Evolutionary conservation across 23 tunicate genomes (phyloP).

Genomic region (Phallusia fumigata): DNA sequence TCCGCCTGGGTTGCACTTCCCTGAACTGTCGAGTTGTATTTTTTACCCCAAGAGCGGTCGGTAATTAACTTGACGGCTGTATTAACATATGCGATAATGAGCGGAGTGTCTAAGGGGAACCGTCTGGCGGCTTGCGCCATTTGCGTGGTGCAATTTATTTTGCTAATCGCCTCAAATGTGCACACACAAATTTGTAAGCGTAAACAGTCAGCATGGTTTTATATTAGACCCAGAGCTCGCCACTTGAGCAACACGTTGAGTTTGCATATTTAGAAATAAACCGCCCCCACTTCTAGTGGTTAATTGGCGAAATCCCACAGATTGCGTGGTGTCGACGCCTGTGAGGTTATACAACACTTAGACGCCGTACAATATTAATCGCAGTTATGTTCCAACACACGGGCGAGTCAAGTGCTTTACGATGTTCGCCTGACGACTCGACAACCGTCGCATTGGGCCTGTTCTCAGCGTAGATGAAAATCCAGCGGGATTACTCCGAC

Average conservation of each 20-base stretch:
- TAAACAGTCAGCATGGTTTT: not conserved
- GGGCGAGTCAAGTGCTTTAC: not conserved
- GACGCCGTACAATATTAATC: not conserved
- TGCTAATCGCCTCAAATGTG: not conserved
- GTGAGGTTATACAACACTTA: not conserved
- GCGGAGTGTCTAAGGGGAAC: not conserved
- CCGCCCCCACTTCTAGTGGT: no score
- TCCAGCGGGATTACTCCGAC: not conserved
- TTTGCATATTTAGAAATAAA: no score
- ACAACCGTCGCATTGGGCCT: slow-evolving; percentile 2
- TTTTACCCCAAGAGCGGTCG: not conserved
- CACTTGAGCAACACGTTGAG: no score
- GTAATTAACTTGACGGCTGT: not conserved
- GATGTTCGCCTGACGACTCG: not conserved
- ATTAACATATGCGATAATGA: not conserved
- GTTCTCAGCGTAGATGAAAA: not conserved
- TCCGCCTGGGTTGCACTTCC: not conserved
- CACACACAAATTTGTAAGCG: not conserved
- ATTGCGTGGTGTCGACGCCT: no score
- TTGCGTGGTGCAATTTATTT: not conserved
- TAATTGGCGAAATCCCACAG: no score
- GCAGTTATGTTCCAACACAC: not conserved
- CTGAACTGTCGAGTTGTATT: not conserved
- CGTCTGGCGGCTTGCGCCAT: not conserved
- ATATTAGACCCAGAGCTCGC: no score